These are phyloP conservation scores for Linnaemya vulpina DNA, from an alignment of 2,888 invertebrate species.

Conservation along the genomic window DNA sequence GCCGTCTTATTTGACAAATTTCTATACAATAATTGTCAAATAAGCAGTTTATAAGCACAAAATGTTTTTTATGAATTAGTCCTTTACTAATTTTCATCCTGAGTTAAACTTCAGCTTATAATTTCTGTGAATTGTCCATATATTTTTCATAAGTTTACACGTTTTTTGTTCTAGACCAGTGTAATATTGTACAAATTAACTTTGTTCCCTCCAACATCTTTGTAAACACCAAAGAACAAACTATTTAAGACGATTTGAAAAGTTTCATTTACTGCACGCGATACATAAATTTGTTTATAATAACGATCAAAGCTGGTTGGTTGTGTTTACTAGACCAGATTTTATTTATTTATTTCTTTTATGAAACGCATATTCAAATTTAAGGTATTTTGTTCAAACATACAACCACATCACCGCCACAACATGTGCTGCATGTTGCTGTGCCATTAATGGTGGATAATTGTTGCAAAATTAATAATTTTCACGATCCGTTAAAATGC, in stretches of 20 bases:
- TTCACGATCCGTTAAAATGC: constrained; percentile 36
- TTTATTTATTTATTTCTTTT: constrained; percentile 3
- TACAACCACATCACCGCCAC: constrained; percentile 34
- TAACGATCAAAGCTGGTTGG: neutral
- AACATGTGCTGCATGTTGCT: constrained; percentile 6
- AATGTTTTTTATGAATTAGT: too few species aligned
- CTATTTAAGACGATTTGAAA: neutral
- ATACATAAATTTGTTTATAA: neutral
- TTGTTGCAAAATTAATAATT: constrained; percentile 60
- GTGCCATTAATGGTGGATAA: constrained; percentile 44
- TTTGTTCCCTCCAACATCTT: neutral
- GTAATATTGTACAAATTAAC: neutral
- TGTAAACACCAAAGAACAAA: neutral
- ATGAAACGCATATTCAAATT: constrained; percentile 15
- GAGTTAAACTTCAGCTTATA: too few species aligned
- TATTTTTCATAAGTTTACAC: too few species aligned
- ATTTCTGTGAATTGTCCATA: too few species aligned
- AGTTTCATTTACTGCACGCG: neutral
- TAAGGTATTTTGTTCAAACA: constrained; percentile 1
- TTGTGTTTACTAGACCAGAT: neutral
- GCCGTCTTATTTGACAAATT: too few species aligned
- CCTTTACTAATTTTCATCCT: too few species aligned
- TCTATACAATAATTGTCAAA: too few species aligned
- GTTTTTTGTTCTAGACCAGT: too few species aligned
- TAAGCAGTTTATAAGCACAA: too few species aligned